Conservation (phyloP, 2,797 vertebrate genomes). For the Hydrolagus colliei region DNA sequence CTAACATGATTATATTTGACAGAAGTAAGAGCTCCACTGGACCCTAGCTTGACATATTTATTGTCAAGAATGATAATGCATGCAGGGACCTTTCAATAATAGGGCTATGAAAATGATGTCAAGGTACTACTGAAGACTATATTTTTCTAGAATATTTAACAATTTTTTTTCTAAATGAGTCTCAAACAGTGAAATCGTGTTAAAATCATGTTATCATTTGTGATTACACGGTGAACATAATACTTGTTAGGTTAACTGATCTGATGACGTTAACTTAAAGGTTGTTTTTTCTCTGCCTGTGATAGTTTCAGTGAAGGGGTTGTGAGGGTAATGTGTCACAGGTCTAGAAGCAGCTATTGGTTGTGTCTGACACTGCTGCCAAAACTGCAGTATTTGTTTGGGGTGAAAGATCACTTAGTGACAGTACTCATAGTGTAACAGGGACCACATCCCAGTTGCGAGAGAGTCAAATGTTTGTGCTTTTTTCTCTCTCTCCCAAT, state of each 20-base stretch:
- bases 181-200: too few relatives aligned
- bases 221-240: neutral
- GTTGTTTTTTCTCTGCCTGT: neutral
- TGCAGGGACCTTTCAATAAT: constrained; percentile 30
- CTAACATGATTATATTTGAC: constrained; percentile 21
- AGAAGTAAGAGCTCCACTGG: constrained; percentile 14
- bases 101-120: neutral
- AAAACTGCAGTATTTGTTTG: neutral
- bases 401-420: neutral
- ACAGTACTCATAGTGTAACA: neutral
- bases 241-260: neutral
- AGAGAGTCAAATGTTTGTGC: neutral
- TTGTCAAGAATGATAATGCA: constrained; percentile 25
- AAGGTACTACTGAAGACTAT: neutral
- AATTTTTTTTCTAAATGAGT: too few relatives aligned
- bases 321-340: neutral
- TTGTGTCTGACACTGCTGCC: neutral
- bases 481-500: neutral
- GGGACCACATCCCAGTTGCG: neutral
- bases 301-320: neutral
- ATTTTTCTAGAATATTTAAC: neutral
- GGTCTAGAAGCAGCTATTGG: neutral
- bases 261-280: neutral
- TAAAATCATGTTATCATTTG: too few relatives aligned
- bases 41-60: constrained; percentile 23